A percentile compares a stretch with the other conserved stretches of the same genome.
These are phyloP conservation scores for Catocala fraxini DNA, from an alignment of 2,888 invertebrate species.

Conservation along the genomic window DNA sequence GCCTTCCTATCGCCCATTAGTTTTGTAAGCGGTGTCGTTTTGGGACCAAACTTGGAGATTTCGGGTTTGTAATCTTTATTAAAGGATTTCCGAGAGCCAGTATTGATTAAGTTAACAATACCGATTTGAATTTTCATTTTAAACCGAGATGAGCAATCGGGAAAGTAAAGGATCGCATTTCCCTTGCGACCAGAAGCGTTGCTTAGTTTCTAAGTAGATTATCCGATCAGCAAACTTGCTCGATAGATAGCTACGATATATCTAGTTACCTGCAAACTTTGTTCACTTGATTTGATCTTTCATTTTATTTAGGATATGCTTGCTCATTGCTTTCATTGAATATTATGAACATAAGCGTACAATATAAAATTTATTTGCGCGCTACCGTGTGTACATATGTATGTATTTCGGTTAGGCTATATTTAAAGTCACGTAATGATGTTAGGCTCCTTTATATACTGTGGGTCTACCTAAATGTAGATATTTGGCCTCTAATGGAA, in stretches of 20 bases:
- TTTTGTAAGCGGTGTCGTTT: slow-evolving; percentile 48
- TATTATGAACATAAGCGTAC: no score
- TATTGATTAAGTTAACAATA: slow-evolving; percentile 49
- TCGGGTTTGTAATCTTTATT: slow-evolving; percentile 49
- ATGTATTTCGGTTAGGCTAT: no score
- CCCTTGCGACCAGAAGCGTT: slow-evolving; percentile 4
- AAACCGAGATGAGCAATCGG: slow-evolving; percentile 39
- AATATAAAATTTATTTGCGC: no score
- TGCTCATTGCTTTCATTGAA: no score
- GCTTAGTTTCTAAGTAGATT: slow-evolving; percentile 3
- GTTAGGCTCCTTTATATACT: no score
- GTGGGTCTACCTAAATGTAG: no score
- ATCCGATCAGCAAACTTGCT: slow-evolving; percentile 3
- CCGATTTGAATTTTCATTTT: slow-evolving; percentile 48
- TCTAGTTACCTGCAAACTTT: neutral
- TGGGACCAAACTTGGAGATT: slow-evolving; percentile 38
- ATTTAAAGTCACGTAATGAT: no score
- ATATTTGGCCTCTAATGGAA: no score
- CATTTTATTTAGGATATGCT: no score
- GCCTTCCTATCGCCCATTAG: slow-evolving; percentile 63
- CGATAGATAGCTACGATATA: neutral
- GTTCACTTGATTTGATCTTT: neutral
- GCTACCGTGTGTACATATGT: no score
- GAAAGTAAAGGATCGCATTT: slow-evolving; percentile 19
- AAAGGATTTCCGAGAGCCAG: slow-evolving; percentile 41